phyloP scores from a whole-genome alignment of 2,113 vertebrate species.

The Phalacrocorax pelagicus region DNA sequence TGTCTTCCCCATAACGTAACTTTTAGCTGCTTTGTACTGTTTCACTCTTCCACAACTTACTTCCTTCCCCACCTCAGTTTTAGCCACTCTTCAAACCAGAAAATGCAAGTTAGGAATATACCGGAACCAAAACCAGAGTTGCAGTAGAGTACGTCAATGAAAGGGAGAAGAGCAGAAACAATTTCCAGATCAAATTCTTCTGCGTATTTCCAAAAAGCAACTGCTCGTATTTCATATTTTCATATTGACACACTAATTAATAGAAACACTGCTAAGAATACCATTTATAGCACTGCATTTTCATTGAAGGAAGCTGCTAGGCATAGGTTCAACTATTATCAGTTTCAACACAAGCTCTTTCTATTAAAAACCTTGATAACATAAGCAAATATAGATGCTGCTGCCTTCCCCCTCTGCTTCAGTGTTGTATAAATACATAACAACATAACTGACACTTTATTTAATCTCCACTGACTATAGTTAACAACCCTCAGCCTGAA shows the following conservation, averaged over 20 bases:
- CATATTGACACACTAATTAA: not conserved
- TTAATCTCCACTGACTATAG: not conserved
- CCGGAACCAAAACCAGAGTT: not conserved
- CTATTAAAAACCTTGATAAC: not conserved
- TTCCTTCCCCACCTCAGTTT: not conserved
- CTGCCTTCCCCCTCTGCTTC: not conserved
- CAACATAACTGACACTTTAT: not conserved
- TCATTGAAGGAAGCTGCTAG: not conserved
- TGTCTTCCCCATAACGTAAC: not conserved
- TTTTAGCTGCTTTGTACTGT: not conserved
- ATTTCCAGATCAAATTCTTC: not conserved
- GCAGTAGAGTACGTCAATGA: not conserved
- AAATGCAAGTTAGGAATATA: accelerated
- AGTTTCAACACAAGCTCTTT: not conserved
- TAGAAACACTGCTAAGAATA: not conserved
- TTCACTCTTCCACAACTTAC: not conserved
- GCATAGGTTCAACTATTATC: not conserved
- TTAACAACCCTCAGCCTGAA: not conserved
- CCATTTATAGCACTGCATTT: not conserved
- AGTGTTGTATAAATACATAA: not conserved
- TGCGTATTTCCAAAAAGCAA: not conserved
- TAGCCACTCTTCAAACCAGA: not conserved
- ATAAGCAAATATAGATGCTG: not conserved
- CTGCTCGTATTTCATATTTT: not conserved
- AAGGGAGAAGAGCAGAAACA: not conserved